phyloP scores from a whole-genome alignment of 2,113 vertebrate genomes.

The Mesembrinibis cayennensis region DNA sequence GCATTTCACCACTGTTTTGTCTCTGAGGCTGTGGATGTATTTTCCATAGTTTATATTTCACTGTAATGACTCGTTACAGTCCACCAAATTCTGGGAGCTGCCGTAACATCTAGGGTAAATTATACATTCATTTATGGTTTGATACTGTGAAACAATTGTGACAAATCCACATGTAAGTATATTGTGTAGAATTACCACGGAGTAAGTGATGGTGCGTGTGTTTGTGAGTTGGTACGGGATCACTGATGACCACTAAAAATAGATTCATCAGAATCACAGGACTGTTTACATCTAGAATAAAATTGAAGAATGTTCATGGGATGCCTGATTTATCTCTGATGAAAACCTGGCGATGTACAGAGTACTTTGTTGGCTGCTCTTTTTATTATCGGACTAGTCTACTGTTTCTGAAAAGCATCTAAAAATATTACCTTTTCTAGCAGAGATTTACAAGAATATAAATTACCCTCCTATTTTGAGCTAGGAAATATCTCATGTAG shows the following conservation, averaged over 20 bases:
- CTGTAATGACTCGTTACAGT: neutral
- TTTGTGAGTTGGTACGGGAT: neutral
- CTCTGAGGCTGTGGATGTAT: neutral
- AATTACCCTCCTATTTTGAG: neutral
- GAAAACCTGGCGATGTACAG: neutral
- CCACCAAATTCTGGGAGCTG: neutral
- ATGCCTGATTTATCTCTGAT: neutral
- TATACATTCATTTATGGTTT: neutral
- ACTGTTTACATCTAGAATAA: neutral
- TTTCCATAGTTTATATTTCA: neutral
- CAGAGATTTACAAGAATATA: neutral
- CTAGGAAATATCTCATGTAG: neutral
- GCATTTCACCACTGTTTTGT: neutral
- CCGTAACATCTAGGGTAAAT: neutral
- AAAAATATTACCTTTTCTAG: neutral
- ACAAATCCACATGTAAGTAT: neutral
- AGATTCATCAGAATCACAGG: neutral
- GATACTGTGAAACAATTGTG: neutral
- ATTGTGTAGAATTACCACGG: neutral
- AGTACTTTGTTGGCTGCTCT: neutral
- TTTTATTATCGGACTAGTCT: neutral
- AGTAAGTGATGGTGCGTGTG: rapidly evolving
- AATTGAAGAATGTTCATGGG: neutral
- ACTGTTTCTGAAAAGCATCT: neutral
- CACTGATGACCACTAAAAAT: neutral